Conservation (phyloP, 1,140 invertebrate genomes). For the Procambarus clarkii region DNA sequence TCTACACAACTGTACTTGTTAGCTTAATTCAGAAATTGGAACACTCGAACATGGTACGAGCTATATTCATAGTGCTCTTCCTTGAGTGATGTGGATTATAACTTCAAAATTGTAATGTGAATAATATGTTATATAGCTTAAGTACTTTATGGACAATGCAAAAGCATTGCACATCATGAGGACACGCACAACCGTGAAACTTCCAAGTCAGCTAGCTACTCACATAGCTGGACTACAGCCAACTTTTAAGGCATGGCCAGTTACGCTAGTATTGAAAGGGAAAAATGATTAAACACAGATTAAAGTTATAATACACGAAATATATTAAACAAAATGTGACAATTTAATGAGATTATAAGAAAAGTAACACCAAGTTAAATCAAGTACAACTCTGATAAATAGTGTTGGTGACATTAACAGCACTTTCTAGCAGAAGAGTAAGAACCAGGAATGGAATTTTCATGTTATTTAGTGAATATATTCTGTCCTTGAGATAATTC, state of each 20-base stretch:
- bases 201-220: slow-evolving; percentile 39
- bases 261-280: slow-evolving; percentile 26
- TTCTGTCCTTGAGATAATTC: neutral
- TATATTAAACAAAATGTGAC: neutral
- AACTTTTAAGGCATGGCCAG: slow-evolving; percentile 56
- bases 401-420: neutral
- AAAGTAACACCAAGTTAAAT: neutral
- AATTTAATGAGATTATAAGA: neutral
- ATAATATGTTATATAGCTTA: too few relatives aligned
- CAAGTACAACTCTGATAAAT: neutral
- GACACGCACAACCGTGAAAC: slow-evolving; percentile 8
- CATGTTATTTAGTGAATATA: neutral
- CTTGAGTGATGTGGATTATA: too few relatives aligned
- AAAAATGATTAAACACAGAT: slow-evolving; percentile 8
- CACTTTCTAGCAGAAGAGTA: neutral
- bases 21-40: too few relatives aligned
- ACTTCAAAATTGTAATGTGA: too few relatives aligned
- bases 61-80: too few relatives aligned
- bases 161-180: neutral
- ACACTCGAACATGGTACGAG: too few relatives aligned
- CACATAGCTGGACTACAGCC: slow-evolving; percentile 45
- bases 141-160: too few relatives aligned
- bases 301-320: neutral
- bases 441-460: neutral
- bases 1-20: too few relatives aligned